A percentile compares a stretch with the other conserved stretches of the same genome.
These are phyloP conservation scores for Alaudala cheleensis DNA, from an alignment of 2,113 vertebrate species.

Conservation along the genomic window DNA sequence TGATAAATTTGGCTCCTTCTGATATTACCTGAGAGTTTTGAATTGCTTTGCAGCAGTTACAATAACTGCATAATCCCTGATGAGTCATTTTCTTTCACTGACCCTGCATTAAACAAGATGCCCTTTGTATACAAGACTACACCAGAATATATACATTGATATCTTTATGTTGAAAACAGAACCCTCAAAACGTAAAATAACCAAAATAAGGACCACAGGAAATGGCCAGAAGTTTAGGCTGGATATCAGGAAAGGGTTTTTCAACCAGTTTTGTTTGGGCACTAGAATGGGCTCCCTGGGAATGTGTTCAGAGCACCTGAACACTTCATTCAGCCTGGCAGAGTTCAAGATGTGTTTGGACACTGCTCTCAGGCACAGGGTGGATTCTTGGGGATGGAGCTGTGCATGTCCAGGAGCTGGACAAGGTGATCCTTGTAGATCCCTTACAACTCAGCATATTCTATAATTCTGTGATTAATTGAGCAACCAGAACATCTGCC, in stretches of 20 bases:
- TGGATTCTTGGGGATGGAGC: neutral
- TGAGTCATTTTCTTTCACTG: neutral
- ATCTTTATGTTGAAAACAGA: neutral
- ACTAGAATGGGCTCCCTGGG: accelerated
- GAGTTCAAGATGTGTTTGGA: neutral
- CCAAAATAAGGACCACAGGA: neutral
- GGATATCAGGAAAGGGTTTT: neutral
- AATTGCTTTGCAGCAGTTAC: neutral
- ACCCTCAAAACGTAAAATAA: neutral
- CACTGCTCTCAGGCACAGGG: neutral
- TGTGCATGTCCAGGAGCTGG: neutral
- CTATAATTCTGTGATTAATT: neutral
- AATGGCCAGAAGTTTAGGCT: neutral
- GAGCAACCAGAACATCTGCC: neutral
- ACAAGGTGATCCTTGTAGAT: neutral
- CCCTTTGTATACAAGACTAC: neutral
- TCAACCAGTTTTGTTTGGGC: neutral
- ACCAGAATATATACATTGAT: neutral
- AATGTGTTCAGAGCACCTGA: neutral
- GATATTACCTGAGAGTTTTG: neutral
- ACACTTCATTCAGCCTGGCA: neutral
- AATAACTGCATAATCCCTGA: neutral
- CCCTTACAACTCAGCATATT: neutral
- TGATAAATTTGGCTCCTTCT: neutral
- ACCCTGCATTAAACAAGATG: neutral